Evolutionary conservation across 2,113 vertebrate genomes (phyloP).

Genomic region (Theropithecus gelada): DNA sequence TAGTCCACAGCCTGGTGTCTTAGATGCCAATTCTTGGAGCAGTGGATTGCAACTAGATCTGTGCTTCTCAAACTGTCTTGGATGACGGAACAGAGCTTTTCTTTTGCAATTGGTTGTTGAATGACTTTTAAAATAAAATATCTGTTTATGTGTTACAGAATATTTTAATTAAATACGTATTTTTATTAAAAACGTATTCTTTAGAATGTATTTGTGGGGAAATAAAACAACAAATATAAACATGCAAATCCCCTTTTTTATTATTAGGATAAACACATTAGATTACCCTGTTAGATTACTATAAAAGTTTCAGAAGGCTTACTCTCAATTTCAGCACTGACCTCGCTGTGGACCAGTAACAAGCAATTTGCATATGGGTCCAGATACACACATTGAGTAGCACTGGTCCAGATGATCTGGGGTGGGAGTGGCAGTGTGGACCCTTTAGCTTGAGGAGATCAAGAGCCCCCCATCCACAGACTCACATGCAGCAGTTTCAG

Average conservation of each 20-base stretch:
- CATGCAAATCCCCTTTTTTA: not conserved
- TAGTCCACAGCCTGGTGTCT: not conserved
- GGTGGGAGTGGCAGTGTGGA: too few species aligned
- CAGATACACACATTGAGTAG: accelerated
- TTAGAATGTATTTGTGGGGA: not conserved
- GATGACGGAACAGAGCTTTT: not conserved
- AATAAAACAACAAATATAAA: not conserved
- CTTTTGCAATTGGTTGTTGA: not conserved
- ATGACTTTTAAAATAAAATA: not conserved
- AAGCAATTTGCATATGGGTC: not conserved
- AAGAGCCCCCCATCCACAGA: too few species aligned
- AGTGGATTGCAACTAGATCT: not conserved
- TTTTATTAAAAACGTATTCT: constrained; percentile 6
- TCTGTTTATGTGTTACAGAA: not conserved
- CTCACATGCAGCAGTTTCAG: not conserved
- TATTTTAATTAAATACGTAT: not conserved
- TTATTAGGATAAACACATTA: not conserved
- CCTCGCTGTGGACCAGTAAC: not conserved
- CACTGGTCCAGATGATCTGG: too few species aligned
- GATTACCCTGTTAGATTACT: not conserved
- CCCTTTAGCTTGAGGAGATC: too few species aligned
- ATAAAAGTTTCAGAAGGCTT: not conserved
- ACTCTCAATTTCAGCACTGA: not conserved
- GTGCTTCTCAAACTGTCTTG: not conserved
- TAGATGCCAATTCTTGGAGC: not conserved